Base-by-base conservation (phyloP, 2,888 invertebrate genomes). In the Drepana falcataria region DNA sequence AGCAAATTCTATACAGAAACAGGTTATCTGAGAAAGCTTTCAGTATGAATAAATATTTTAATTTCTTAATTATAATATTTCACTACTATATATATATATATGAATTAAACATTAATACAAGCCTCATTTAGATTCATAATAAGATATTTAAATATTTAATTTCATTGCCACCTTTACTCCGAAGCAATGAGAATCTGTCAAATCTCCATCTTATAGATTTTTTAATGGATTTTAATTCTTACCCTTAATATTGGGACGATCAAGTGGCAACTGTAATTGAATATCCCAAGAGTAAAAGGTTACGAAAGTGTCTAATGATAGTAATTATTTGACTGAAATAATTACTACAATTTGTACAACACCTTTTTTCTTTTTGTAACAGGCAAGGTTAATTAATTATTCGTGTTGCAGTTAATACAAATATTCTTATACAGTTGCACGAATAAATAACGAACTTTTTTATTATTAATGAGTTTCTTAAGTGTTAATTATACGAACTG, bases 321-420 rank as follows among this genome's bases (percentile, higher is more conserved):
- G 52, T 53, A 61, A 68, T 68, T 61, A 59, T 59, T 57, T 58
- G 53, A 37, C 53, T 49, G 47, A 51, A 59, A 64, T 53, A 60
- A 68, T 63, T 52, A 56, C 51, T 51, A 51, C 49, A 65, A 58
- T 64, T 68, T 65, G 53, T 64, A 55, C 49, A 49, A 52, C 55
- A 47, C 54, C 21, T 56, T 59, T 55, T 59, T 52, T 52, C 40
- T 53, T 48, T 35, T 35, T 52, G 48, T 34, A 48, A 37, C 40
- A n/a, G 7, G 51, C 3, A 5, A 21, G 40, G 51, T 51, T 41
- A 41, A 34, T 44, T 41, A 6, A 37, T 51, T 41, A 51, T 33
- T 40, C 34, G 2, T 3, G 40, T 6, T 9, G 40, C 6, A 7
- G 34, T 34, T 34, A 49, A 40, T 49, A 9, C 6, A 9, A 44